Base-by-base conservation (phyloP, 2,113 vertebrate species). In the Saguinus imperator region DNA sequence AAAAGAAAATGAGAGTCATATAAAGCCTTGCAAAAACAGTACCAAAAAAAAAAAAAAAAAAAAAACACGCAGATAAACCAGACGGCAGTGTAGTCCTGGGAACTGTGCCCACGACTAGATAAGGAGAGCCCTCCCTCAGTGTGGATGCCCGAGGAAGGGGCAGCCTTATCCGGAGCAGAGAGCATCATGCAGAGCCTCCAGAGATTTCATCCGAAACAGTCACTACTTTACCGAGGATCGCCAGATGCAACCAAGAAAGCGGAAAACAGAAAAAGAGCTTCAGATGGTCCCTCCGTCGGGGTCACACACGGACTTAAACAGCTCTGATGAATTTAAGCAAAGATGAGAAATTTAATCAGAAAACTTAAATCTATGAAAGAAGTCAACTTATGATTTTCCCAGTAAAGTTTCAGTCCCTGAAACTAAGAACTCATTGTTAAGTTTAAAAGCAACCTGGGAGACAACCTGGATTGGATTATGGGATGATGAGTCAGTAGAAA, bases 161-260 rank as follows among this genome's bases (percentile, higher is more conserved):
- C 23, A 5, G 61, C 3, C 23, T 12, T 35, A 40, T 7, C 16
- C 8, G 9, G 5, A n/a, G n/a, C 10, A 27, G 81, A 48, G 1
- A 11, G 1, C 2, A 0, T 0, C 13, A 0, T 7, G 12, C 35
- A 18, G 6, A 35, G 20, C 25, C 50, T 20, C 48, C 1, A 0
- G 1, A 17, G 3, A 5, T 37, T 64, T 57, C 25, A 17, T 4
- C 1, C 23, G 16, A 6, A 50, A 61, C 2, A 27, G 3, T 27
- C n/a, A 23, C 29, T 0, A 8, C 29, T 77, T 48, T 52, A 1
- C 32, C 6, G 8, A 32, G 25, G 20, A 16, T 73, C 32, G 5
- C 79, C 80, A 43, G 55, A 10, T 2, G 10, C 5, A 73, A 72
- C 45, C 43, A 6, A 23, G 50, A 83, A 16, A 27, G 48, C 8